Conservation (phyloP, 2,113 vertebrate species). For the Laticauda colubrina region DNA sequence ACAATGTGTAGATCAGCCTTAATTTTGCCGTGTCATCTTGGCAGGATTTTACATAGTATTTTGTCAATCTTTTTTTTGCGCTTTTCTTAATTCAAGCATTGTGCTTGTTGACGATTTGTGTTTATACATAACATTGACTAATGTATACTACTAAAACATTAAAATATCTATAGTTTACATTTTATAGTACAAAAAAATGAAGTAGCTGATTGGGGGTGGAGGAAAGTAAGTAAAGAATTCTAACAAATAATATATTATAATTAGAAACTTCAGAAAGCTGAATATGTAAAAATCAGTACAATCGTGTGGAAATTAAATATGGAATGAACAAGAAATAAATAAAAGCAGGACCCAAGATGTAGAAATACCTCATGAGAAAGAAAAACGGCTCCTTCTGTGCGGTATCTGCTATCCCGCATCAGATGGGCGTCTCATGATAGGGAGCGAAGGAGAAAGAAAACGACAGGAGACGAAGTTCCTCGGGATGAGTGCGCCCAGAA, state of each 20-base stretch:
- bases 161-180: background rate
- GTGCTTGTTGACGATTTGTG: background rate
- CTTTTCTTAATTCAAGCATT: background rate
- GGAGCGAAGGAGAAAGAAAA: no score
- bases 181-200: background rate
- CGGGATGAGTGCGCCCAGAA: no score
- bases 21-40: background rate
- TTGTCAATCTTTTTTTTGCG: background rate
- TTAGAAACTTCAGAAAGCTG: background rate
- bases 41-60: background rate
- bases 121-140: background rate
- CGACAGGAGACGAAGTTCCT: no score
- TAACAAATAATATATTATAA: background rate
- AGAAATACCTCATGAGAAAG: background rate
- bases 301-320: background rate
- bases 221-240: background rate
- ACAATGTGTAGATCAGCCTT: background rate
- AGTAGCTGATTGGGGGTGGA: background rate
- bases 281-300: background rate
- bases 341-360: background rate
- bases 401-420: no score
- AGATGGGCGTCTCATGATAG: no score
- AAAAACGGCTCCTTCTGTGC: background rate
- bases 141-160: background rate
- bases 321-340: background rate